Evolutionary conservation across 2,888 invertebrate species (phyloP), one percentile per base, ranked within the genome.

Genomic region (Drosophila dives): DNA sequence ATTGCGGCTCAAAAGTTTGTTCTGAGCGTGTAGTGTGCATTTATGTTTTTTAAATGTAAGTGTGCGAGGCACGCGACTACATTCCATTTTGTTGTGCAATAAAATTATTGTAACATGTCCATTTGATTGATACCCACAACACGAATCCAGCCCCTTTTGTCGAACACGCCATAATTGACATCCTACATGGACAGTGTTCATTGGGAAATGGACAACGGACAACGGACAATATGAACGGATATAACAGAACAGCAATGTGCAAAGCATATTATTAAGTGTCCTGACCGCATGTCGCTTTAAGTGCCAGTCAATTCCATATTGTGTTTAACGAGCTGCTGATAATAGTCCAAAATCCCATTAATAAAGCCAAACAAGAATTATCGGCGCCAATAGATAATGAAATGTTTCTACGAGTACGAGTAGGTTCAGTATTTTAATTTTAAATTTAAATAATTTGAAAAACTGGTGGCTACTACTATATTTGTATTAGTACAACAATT

Each of bases 1-100:
- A 70, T 87, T 58, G 70, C 69, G 66, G 81, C 70, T 66, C 56
- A 38, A 45, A 36, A 67, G 49, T 15, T 36, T 60, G 54, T 54
- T 20, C 49, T 29, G 26, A 42, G 51, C 55, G 59, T 65, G 76
- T 64, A 56, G 55, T 66, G 72, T 80, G 50, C 81, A 75, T 88
- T 85, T 77, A 85, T 88, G 90, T 88, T 88, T 88, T 85, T 90
- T 86, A 88, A 86, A 80, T 87, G 85, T 87, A 86, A 86, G 84
- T 71, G 85, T 70, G 69, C 45, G 8, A 29, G 71, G 73, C 89
- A 86, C 83, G 90, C 86, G 79, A 88, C 61, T 77, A 64, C 88
- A 90, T 88, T 88, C 88, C 78, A 87, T 87, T 86, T 58, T 72
- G 58, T 85, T 90, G 75, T 73, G 79, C 70, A 86, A 83, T 73